Base-by-base conservation (phyloP, 2,888 invertebrate species). In the Eremobia ochroleuca region DNA sequence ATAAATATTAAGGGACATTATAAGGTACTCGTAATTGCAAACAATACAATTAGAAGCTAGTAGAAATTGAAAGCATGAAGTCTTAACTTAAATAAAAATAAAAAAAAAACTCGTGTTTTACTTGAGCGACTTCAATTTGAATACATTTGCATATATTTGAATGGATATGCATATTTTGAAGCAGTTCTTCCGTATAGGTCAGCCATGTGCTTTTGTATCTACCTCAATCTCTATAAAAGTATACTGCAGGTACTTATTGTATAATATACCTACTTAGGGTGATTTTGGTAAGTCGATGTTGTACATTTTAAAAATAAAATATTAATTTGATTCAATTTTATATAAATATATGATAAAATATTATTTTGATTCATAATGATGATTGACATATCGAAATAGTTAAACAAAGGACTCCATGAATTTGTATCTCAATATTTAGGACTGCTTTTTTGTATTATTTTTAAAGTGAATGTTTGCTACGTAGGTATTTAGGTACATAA, bases 131-230 rank as follows among this genome's bases (percentile, higher is more conserved):
- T 52, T n/a, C 2, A 11, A 64, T 73, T 64, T 67, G 31, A 40
- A 66, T 34, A 40, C 18, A 49, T 49, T 40, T n/a, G n/a, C 13
- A 73, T 58, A 21, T 43, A 43, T 43, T 31, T 73, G 15, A 72
- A 59, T 59, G 15, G 1, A 37, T 59, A n/a, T 46, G 6, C 34
- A 72, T 59, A 58, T 59, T 28, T 37, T 37, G 37, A 46, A 74
- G 15, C 18, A 37, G 18, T 28, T 58, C 58, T 76, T 58, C 8
- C 37, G 28, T 55, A 40, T 15, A 65, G 46, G 28, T 46, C 18
- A 65, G 4, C 18, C 28, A 34, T 11, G 43, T 59, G 46, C 37
- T 76, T 76, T 43, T 76, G 3, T 37, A 5, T 25, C 18, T 11
- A 62, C 13, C 8, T 31, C 5, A 37, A 28, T 28, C 28, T 9